Evolutionary conservation across 2,797 vertebrate genomes (phyloP), one percentile per base, ranked within the genome.

Genomic region (Sebastes matsubarae): DNA sequence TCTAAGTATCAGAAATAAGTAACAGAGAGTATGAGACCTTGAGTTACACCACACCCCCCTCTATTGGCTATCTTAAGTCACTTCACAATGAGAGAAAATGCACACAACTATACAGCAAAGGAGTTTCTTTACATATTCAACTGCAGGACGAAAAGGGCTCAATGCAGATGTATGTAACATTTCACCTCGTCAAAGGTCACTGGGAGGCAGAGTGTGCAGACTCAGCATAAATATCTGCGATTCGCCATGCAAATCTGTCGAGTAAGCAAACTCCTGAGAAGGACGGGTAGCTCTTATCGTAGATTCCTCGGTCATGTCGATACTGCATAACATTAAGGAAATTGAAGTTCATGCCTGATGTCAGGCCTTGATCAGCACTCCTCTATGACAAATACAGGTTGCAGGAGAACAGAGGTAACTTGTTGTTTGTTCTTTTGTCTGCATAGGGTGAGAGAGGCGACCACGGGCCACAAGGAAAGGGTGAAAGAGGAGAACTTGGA

Each of bases 391-490:
- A 55, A 60, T 5, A 6, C 25, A 27, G 10, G 8, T 46, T 29
- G 20, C 13, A 50, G 27, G 38, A 61, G 50, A 67, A 60, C 6
- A 63, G 16, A 10, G 20, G 14, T 13, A 25, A 55, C 38, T 52
- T 27, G 5, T 25, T 38, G 18, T 61, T 77, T 63, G 13, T 52
- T 38, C 9, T 76, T 80, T 52, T 85, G 10, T 70, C 30, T 63
- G 22, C 36, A 9, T 74, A 99, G 99, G 99, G 99, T 14, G 98
- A 99, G 83, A 95, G 95, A 93, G 99, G 99, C 64, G 98, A 99
- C 27, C 80, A 95, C 4, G 99, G 99, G 10, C 96, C 96, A 24
- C 92, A 96, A 74, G 98, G 97, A 83, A 98, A 96, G 84, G 98
- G 98, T 2, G 98, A 99, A 38, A 93, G 96, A 79, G 99, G 99